A percentile compares a stretch with the other conserved stretches of the same genome.
Evolutionary conservation across 2,888 invertebrate species (phyloP).

Genomic region (Mechanitis mazaeus): DNA sequence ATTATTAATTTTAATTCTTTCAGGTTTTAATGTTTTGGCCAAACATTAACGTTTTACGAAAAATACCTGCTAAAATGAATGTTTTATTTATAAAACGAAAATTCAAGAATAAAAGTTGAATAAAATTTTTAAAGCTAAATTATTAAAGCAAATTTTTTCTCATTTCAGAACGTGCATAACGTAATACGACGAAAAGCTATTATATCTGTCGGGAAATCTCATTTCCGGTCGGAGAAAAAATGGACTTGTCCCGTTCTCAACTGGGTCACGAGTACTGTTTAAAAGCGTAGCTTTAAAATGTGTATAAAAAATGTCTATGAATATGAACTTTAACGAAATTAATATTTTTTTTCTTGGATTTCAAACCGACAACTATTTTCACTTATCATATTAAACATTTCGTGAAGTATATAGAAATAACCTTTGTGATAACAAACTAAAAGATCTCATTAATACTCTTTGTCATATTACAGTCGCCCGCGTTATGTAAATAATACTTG

Average conservation of each 20-base stretch:
- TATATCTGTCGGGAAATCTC: slow-evolving; percentile 71
- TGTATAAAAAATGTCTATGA: background rate
- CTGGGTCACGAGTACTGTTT: slow-evolving; percentile 15
- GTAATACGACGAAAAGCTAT: slow-evolving; percentile 64
- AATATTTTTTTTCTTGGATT: background rate
- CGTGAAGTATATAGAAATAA: background rate
- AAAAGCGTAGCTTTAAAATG: background rate
- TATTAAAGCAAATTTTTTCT: slow-evolving; percentile 17
- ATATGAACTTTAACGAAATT: background rate
- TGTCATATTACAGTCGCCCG: slow-evolving; percentile 36
- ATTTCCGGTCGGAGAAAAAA: slow-evolving; percentile 68
- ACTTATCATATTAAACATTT: background rate
- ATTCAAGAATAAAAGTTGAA: background rate
- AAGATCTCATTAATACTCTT: slow-evolving; percentile 15
- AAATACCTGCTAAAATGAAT: background rate
- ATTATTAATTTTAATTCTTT: too few species aligned
- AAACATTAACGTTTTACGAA: too few species aligned
- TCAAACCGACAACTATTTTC: background rate
- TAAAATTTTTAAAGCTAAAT: slow-evolving; percentile 14
- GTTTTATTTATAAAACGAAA: background rate
- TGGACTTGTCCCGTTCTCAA: slow-evolving; percentile 38
- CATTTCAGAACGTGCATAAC: slow-evolving; percentile 29
- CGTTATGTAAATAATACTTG: slow-evolving; percentile 39
- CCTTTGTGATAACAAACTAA: background rate
- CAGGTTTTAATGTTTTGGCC: too few species aligned